Conservation (phyloP, 2,797 vertebrate species). For the Phrynocephalus guinanensis region DNA sequence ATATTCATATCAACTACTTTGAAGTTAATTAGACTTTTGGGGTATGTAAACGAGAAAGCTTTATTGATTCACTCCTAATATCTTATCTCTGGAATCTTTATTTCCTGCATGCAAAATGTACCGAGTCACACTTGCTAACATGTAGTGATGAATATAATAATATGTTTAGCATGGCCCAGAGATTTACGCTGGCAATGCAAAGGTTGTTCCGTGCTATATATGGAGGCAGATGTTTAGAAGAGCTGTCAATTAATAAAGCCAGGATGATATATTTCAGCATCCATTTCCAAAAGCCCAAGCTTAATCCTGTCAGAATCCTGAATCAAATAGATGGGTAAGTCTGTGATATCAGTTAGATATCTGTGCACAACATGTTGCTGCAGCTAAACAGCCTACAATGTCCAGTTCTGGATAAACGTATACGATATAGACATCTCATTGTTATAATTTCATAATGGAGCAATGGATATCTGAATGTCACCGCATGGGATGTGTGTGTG, state of each 20-base stretch:
- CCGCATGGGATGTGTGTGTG: too few relatives aligned
- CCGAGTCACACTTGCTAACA: constrained; percentile 63
- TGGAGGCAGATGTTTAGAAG: constrained; percentile 56
- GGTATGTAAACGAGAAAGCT: constrained; percentile 81
- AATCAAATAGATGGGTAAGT: neutral
- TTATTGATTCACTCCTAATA: constrained; percentile 78
- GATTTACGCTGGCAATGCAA: constrained; percentile 55
- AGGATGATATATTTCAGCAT: constrained; percentile 37
- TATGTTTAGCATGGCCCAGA: constrained; percentile 45
- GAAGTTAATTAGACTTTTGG: constrained; percentile 94
- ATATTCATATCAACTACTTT: constrained; percentile 95
- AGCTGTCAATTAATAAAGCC: constrained; percentile 57
- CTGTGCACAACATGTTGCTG: neutral
- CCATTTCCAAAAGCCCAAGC: constrained; percentile 61
- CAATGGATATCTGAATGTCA: too few relatives aligned
- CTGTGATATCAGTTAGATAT: neutral
- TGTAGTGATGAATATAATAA: constrained; percentile 55
- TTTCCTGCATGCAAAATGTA: constrained; percentile 68
- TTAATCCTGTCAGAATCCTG: neutral
- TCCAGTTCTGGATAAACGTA: too few relatives aligned
- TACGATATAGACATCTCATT: too few relatives aligned
- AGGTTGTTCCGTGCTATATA: constrained; percentile 40
- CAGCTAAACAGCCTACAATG: too few relatives aligned
- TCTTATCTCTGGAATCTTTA: constrained; percentile 75
- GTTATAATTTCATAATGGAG: too few relatives aligned